Evolutionary conservation across 2,113 vertebrate species (phyloP).

Genomic region (Vanacampus margaritifer): DNA sequence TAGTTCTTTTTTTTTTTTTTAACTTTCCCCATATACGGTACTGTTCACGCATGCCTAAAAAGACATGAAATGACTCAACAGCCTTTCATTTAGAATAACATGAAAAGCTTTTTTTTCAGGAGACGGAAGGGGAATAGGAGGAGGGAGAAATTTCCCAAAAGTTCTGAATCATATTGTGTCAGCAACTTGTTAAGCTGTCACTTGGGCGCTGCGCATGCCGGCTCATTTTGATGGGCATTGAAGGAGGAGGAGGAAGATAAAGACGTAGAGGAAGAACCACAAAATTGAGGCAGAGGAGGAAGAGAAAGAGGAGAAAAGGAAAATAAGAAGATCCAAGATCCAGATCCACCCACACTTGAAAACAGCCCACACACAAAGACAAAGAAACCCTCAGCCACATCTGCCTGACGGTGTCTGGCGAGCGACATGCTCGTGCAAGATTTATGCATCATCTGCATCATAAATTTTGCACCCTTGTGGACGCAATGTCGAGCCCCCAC

Average conservation of each 20-base stretch:
- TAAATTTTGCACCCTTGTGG: slow-evolving; percentile 65
- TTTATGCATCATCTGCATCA: slow-evolving; percentile 59
- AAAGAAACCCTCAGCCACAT: slow-evolving; percentile 42
- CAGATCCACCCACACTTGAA: slow-evolving; percentile 65
- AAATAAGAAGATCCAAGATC: neutral
- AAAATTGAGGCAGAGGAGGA: slow-evolving; percentile 27
- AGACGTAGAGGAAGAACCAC: slow-evolving; percentile 53
- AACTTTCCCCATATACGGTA: neutral
- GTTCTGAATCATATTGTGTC: slow-evolving; percentile 22
- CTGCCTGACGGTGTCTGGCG: slow-evolving; percentile 39
- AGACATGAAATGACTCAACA: neutral
- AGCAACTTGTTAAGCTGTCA: slow-evolving; percentile 30
- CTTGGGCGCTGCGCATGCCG: slow-evolving; percentile 44
- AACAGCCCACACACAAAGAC: slow-evolving; percentile 56
- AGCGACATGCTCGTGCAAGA: slow-evolving; percentile 68
- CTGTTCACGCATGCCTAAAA: neutral
- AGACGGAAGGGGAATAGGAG: neutral
- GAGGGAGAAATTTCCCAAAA: neutral
- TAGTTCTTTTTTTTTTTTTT: too few relatives aligned
- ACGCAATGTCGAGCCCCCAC: slow-evolving; percentile 49
- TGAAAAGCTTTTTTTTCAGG: neutral
- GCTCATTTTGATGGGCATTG: slow-evolving; percentile 51
- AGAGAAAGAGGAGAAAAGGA: too few relatives aligned
- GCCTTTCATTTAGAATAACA: slow-evolving; percentile 4
- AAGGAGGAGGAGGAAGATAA: slow-evolving; percentile 40